A percentile compares a stretch with the other conserved stretches of the same genome.
Conservation (phyloP, 2,888 invertebrate species). For the Cabera pusaria region DNA sequence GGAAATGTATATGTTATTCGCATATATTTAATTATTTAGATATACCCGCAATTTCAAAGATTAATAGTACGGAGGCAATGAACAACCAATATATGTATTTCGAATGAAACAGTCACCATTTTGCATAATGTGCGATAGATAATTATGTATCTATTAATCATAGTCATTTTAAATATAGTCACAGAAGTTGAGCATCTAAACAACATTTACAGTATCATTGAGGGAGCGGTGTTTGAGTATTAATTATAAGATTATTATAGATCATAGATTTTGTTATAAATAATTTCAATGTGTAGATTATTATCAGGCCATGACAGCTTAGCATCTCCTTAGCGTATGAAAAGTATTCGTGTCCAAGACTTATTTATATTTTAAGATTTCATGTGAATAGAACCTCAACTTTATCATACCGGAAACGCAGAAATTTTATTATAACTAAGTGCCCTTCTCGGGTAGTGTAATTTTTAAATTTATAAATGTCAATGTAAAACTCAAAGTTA, state of each 20-base stretch:
- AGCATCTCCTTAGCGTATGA: slow-evolving; percentile 47
- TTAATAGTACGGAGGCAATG: slow-evolving; percentile 54
- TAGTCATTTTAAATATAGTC: slow-evolving; percentile 73
- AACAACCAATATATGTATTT: slow-evolving; percentile 54
- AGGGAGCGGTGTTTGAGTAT: slow-evolving; percentile 74
- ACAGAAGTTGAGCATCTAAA: slow-evolving; percentile 63
- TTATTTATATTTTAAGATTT: slow-evolving; percentile 64
- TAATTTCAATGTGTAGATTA: slow-evolving; percentile 62
- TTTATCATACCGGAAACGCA: too few species aligned
- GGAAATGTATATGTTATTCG: slow-evolving; percentile 18
- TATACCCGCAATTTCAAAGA: too few species aligned
- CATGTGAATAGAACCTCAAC: slow-evolving; percentile 34
- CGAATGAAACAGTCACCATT: slow-evolving; percentile 57
- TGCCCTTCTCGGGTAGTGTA: slow-evolving; percentile 11
- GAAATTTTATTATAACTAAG: too few species aligned
- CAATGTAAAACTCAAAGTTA: slow-evolving; percentile 3
- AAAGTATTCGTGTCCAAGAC: slow-evolving; percentile 73
- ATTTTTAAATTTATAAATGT: slow-evolving; percentile 8
- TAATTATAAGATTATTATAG: slow-evolving; percentile 65
- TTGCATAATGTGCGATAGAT: slow-evolving; percentile 56
- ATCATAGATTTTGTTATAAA: slow-evolving; percentile 65
- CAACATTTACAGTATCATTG: slow-evolving; percentile 69
- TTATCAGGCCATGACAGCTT: slow-evolving; percentile 80
- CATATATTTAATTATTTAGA: slow-evolving; percentile 28
- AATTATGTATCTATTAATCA: slow-evolving; percentile 46